Evolutionary conservation across 1,140 invertebrate species (phyloP).

Genomic region (Penaeus indicus): DNA sequence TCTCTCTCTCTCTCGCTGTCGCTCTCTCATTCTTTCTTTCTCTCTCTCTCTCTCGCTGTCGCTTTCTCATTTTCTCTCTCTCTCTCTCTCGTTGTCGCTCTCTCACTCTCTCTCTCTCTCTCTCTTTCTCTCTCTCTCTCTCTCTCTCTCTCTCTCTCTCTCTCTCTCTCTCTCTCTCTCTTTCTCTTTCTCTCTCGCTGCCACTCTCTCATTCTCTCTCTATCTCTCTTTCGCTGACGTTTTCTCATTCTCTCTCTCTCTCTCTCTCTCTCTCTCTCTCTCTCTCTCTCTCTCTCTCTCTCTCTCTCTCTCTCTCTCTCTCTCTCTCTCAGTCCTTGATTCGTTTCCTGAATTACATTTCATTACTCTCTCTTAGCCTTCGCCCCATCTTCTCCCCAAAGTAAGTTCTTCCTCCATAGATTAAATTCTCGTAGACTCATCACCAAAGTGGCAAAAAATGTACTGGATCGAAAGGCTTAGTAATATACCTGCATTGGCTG

Average conservation of each 20-base stretch:
- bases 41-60: background rate
- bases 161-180: background rate
- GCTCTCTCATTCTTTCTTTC: background rate
- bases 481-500: too few relatives aligned
- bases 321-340: background rate
- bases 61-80: background rate
- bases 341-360: background rate
- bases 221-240: background rate
- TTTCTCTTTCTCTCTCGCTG: background rate
- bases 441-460: too few relatives aligned
- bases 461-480: too few relatives aligned
- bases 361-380: background rate
- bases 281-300: constrained; percentile 40
- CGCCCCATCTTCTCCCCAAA: background rate
- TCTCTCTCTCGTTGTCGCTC: background rate
- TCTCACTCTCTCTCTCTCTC: background rate
- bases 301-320: constrained; percentile 24
- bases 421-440: too few relatives aligned
- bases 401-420: background rate
- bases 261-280: constrained; percentile 43
- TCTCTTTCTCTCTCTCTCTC: background rate
- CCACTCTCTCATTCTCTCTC: background rate
- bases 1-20: constrained; percentile 22
- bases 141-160: background rate
- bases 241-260: background rate